Evolutionary conservation across 92 coral and sea anemone genomes (phyloP), one percentile per base, ranked within the genome.

Genomic region (Parazoanthus atlanticus): DNA sequence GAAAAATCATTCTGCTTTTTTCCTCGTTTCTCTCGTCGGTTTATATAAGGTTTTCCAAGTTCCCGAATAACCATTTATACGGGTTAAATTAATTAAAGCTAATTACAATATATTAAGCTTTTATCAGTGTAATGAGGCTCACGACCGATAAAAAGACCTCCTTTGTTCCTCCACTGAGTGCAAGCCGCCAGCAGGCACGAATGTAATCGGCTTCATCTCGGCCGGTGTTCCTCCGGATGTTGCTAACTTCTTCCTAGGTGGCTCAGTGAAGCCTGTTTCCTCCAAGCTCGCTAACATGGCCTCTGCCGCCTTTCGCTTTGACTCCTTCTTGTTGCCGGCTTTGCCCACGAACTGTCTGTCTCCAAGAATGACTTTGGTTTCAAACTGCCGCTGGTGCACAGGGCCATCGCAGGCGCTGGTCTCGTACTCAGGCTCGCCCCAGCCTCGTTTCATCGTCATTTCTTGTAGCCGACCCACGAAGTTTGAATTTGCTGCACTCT

Each of bases 391-490:
- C 69, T 83, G 91, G 72, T 95, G 98, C 36, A 94, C 92, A 16
- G 98, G 96, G 6, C 98, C 98, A 1, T 80, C 82, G 2, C 93
- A 84, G 40, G 49, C 82, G 12, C 79, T 69, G 6, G 85, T 77
- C 41, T 97, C 95, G 40, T 93, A 97, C 36, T 88, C 94, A 19
- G 99, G 99, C 23, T 67, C 85, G 28, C 93, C 95, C 85, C 95
- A 90, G 40, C 94, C 96, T 16, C 89, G 93, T 78, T 94, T 97
- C 23, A 89, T 93, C 41, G 92, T 90, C 56, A 94, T 78, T 73
- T 92, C 96, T 76, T 97, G 99, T 3, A 97, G 96, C 78, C 89
- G 94, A 17, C 98, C 96, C 33, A 97, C 92, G 34, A 92, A 85
- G 88, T 97, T 97, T 65, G 89, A 82, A 76, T 88, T 93, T 21